Conservation (phyloP, 37 sponge, comb jelly and placozoan species). For the Hexactinellida sp. region DNA sequence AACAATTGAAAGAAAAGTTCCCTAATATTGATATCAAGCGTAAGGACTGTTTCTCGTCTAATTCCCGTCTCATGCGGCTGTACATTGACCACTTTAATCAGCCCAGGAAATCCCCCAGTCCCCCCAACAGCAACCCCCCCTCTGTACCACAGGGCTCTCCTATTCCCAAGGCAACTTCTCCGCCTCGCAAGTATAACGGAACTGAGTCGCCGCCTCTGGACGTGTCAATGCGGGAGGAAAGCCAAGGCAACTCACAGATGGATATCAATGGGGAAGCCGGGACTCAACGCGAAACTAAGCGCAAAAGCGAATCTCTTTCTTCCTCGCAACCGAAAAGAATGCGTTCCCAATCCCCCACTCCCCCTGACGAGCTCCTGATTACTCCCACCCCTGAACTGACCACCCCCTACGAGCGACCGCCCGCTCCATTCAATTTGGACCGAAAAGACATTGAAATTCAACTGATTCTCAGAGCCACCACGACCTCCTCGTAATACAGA, state of each 20-base stretch:
- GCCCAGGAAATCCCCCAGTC: neutral
- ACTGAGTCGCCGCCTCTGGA: neutral
- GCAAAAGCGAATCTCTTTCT: neutral
- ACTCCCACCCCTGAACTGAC: neutral
- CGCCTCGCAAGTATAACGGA: neutral
- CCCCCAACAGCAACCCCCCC: neutral
- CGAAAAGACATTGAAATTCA: slow-evolving; percentile 9
- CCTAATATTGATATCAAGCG: neutral
- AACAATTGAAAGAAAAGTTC: neutral
- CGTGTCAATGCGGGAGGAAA: neutral
- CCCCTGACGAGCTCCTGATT: neutral
- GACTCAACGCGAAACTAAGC: neutral
- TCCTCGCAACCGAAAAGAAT: neutral
- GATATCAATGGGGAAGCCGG: neutral
- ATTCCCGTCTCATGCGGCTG: neutral
- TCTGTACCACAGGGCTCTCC: neutral
- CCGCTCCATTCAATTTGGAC: neutral
- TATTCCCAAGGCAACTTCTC: neutral
- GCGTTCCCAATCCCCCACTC: neutral
- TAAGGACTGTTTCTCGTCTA: neutral
- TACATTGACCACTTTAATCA: neutral
- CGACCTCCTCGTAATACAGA: neutral
- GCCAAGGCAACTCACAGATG: neutral
- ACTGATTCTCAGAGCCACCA: neutral
- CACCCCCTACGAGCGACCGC: neutral